phyloP scores from a whole-genome alignment of 2,113 vertebrate genomes.

The Pandion haliaetus region DNA sequence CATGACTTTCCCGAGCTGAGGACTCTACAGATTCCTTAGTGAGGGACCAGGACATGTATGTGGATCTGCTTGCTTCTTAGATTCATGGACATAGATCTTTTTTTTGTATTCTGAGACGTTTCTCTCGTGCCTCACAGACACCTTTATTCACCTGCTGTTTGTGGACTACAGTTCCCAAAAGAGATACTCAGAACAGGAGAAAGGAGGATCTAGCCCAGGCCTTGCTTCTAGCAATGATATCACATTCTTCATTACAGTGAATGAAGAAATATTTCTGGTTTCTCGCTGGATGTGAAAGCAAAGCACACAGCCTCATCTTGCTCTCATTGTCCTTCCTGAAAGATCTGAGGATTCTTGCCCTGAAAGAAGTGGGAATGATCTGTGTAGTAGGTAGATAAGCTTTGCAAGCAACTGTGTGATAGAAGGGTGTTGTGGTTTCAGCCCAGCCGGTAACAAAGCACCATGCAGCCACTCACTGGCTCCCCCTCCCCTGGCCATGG shows the following conservation, averaged over 20 bases:
- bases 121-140: background rate
- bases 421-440: too few relatives aligned
- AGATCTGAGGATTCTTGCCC: background rate
- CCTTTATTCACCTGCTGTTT: background rate
- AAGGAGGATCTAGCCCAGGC: background rate
- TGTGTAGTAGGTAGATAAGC: background rate
- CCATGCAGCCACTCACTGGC: too few relatives aligned
- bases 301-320: background rate
- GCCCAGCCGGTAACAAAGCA: too few relatives aligned
- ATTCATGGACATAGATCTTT: background rate
- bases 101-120: background rate
- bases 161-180: background rate
- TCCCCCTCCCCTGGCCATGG: too few relatives aligned
- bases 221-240: background rate
- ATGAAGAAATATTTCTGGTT: background rate
- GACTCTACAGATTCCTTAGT: background rate
- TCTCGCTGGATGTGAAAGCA: background rate
- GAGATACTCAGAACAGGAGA: background rate
- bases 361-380: background rate
- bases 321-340: background rate
- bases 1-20: background rate
- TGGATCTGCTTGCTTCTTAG: background rate
- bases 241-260: background rate
- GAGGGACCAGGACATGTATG: background rate
- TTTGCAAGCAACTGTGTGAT: background rate